Percentiles rank a stretch among this genome's conserved stretches.
These are phyloP conservation scores for Ctenicera cuprea DNA, from an alignment of 2,888 invertebrate species.

Conservation along the genomic window DNA sequence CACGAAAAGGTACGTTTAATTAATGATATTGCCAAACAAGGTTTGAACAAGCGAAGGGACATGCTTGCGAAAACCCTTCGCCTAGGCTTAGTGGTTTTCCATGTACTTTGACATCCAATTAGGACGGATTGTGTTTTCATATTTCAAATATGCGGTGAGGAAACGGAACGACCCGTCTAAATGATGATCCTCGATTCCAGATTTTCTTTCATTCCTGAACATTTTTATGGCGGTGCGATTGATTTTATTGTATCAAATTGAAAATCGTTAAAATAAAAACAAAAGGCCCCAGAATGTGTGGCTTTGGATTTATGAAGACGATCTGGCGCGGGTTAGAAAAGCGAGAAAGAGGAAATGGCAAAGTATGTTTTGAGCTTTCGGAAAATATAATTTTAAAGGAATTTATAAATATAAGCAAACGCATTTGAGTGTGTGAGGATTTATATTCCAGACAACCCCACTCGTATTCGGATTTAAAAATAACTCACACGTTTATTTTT, in stretches of 20 bases:
- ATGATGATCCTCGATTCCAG: not conserved
- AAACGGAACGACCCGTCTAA: not conserved
- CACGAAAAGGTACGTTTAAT: constrained; percentile 33
- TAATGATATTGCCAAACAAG: constrained; percentile 35
- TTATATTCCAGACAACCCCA: not conserved
- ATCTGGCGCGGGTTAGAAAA: not conserved
- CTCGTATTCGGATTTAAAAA: not conserved
- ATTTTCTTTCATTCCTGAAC: too few species aligned
- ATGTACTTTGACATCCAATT: constrained; percentile 28
- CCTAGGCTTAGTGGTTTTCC: constrained; percentile 26
- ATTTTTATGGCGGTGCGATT: too few species aligned
- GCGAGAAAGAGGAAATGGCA: not conserved
- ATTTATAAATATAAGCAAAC: not conserved
- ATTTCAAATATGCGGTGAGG: not conserved
- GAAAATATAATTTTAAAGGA: not conserved
- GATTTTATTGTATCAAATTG: too few species aligned
- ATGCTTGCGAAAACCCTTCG: constrained; percentile 13
- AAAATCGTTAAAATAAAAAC: constrained; percentile 1
- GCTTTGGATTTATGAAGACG: not conserved
- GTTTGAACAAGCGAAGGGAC: constrained; percentile 30
- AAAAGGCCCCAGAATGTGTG: not conserved
- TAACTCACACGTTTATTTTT: too few species aligned
- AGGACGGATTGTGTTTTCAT: constrained; percentile 25
- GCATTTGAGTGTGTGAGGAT: not conserved
- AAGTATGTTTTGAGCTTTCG: not conserved